A percentile compares a stretch with the other conserved stretches of the same genome.
Conservation (phyloP, 2,113 vertebrate species). For the Myiozetetes cayanensis region DNA sequence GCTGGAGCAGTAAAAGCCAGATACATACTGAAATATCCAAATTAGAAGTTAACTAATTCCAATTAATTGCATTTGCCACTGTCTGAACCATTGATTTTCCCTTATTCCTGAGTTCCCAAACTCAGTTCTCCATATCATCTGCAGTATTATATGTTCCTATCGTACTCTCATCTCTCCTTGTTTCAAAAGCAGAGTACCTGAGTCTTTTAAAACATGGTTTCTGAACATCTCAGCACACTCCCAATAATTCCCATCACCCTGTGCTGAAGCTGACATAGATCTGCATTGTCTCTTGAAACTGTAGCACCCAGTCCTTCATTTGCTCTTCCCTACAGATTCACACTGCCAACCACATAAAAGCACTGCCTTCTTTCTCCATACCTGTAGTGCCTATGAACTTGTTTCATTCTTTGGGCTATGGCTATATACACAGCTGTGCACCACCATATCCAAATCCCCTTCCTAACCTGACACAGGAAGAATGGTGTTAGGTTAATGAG, state of each 20-base stretch:
- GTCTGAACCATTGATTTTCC: neutral
- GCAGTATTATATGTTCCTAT: neutral
- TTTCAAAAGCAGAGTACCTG: neutral
- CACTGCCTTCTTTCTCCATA: neutral
- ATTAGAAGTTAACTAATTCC: neutral
- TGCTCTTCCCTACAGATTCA: neutral
- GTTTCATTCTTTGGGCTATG: neutral
- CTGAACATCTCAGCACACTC: neutral
- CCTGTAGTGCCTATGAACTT: neutral
- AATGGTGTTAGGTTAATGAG: neutral
- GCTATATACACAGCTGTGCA: neutral
- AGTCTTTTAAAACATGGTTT: neutral
- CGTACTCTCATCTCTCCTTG: neutral
- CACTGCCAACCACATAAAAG: fast-evolving
- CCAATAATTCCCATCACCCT: neutral
- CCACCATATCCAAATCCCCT: neutral
- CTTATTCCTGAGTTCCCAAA: neutral
- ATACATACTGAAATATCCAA: neutral
- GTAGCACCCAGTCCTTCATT: neutral
- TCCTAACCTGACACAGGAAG: neutral
- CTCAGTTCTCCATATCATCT: neutral
- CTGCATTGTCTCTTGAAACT: neutral
- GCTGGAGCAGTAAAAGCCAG: neutral
- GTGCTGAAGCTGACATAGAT: neutral
- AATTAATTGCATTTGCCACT: neutral